phyloP scores from a whole-genome alignment of 1,140 invertebrate species.

The Drosophila melanica region DNA sequence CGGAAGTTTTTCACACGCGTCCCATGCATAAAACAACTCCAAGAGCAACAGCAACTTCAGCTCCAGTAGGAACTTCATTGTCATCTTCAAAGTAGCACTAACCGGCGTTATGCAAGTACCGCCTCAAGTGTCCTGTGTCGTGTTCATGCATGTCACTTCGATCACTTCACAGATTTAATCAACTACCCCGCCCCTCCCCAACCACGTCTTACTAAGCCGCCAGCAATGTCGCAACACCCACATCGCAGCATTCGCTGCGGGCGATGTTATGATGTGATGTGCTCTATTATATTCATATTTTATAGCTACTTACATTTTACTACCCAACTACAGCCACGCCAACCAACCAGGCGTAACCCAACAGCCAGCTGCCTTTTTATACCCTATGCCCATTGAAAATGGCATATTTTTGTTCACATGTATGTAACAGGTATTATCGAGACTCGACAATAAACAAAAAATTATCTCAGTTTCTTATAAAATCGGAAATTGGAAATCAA shows the following conservation, averaged over 20 bases:
- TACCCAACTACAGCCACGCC: slow-evolving; percentile 17
- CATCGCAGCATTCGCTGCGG: slow-evolving; percentile 44
- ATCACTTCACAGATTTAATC: slow-evolving; percentile 65
- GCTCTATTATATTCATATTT: slow-evolving; percentile 72
- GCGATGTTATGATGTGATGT: slow-evolving; percentile 64
- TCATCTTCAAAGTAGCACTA: slow-evolving; percentile 38
- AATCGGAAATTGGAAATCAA: too few relatives aligned
- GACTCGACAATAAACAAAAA: too few relatives aligned
- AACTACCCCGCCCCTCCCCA: slow-evolving; percentile 32
- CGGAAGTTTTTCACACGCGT: slow-evolving; percentile 58
- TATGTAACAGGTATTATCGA: too few relatives aligned
- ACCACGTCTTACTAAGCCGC: not conserved
- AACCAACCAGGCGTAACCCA: slow-evolving; percentile 8
- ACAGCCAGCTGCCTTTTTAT: slow-evolving; percentile 25
- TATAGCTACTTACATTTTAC: slow-evolving; percentile 71
- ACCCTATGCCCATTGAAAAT: too few relatives aligned
- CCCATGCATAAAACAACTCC: slow-evolving; percentile 33
- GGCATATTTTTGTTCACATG: too few relatives aligned
- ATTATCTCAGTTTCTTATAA: too few relatives aligned
- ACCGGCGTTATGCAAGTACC: slow-evolving; percentile 44
- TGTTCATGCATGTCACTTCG: slow-evolving; percentile 63
- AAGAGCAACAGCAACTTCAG: slow-evolving; percentile 23
- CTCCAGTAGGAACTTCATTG: slow-evolving; percentile 50
- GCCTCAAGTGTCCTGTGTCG: slow-evolving; percentile 57
- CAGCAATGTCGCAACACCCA: not conserved